Evolutionary conservation across 2,113 vertebrate species (phyloP).

Genomic region (Glaucidium brasilianum): DNA sequence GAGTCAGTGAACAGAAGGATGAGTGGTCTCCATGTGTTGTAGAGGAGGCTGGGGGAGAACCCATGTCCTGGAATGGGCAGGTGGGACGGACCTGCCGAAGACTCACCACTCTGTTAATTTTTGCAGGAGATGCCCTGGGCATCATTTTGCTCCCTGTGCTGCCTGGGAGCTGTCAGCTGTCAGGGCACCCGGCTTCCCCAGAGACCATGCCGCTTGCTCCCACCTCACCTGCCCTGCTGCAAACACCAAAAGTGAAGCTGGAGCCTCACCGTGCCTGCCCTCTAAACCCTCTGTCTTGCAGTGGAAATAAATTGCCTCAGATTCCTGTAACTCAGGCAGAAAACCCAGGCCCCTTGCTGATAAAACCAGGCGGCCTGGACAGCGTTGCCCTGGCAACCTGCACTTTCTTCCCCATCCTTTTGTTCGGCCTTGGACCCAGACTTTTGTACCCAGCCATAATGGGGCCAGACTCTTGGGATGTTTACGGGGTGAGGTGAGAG

Average conservation of each 20-base stretch:
- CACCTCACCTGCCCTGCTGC: constrained; percentile 9
- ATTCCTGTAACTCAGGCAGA: constrained; percentile 75
- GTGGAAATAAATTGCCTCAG: constrained; percentile 71
- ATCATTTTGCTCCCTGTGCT: accelerated
- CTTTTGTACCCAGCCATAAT: constrained; percentile 78
- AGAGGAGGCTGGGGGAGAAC: background rate
- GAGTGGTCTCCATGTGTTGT: background rate
- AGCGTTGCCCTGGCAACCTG: constrained; percentile 77
- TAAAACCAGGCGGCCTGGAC: constrained; percentile 72
- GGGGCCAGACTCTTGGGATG: constrained; percentile 66
- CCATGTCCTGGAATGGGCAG: background rate
- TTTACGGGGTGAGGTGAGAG: constrained; percentile 65
- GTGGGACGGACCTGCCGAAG: accelerated
- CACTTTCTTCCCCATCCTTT: constrained; percentile 78
- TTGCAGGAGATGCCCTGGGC: background rate
- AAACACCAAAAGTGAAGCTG: background rate
- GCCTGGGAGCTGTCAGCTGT: accelerated
- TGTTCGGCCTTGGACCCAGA: constrained; percentile 75
- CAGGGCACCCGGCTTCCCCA: background rate
- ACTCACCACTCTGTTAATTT: background rate
- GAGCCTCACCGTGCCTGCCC: background rate
- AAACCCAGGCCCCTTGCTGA: constrained; percentile 76
- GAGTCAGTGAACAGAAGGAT: background rate
- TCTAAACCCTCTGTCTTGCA: constrained; percentile 41
- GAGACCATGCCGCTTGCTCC: accelerated